These are phyloP conservation scores for Sminthurides aquaticus DNA, from an alignment of 2,888 invertebrate species.

Conservation along the genomic window DNA sequence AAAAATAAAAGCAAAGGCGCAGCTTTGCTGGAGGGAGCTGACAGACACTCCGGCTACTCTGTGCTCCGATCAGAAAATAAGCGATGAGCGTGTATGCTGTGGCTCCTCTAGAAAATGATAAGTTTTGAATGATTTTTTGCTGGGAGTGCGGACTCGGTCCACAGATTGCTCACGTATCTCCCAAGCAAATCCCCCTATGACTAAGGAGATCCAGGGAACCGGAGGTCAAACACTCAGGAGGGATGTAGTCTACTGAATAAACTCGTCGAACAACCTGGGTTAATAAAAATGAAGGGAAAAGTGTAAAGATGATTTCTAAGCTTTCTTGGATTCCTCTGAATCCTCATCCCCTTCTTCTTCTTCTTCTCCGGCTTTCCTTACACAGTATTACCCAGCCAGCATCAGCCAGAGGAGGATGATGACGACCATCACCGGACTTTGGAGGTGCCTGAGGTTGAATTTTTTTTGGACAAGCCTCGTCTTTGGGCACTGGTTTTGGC, in stretches of 20 bases:
- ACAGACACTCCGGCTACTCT: not conserved
- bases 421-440: not conserved
- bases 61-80: not conserved
- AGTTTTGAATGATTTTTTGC: not conserved
- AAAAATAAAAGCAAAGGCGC: not conserved
- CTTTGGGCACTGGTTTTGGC: slow-evolving; percentile 25
- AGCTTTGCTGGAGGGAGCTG: not conserved
- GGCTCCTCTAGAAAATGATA: not conserved
- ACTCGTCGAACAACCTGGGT: slow-evolving; percentile 16
- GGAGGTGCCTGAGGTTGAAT: not conserved
- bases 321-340: not conserved
- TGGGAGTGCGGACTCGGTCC: not conserved
- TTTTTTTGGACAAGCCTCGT: not conserved
- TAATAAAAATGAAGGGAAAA: slow-evolving; percentile 24
- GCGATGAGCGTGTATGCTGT: not conserved
- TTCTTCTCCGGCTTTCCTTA: no score
- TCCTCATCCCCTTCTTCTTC: not conserved
- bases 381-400: no score
- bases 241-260: slow-evolving; percentile 26
- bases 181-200: not conserved
- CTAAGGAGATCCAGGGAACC: not conserved
- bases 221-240: slow-evolving; percentile 27
- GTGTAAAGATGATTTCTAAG: slow-evolving; percentile 7
- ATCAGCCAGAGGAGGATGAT: no score
- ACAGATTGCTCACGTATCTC: not conserved